Conservation (phyloP, 53 echinoderm and acorn worm genomes). For the Stichopus horrens region DNA sequence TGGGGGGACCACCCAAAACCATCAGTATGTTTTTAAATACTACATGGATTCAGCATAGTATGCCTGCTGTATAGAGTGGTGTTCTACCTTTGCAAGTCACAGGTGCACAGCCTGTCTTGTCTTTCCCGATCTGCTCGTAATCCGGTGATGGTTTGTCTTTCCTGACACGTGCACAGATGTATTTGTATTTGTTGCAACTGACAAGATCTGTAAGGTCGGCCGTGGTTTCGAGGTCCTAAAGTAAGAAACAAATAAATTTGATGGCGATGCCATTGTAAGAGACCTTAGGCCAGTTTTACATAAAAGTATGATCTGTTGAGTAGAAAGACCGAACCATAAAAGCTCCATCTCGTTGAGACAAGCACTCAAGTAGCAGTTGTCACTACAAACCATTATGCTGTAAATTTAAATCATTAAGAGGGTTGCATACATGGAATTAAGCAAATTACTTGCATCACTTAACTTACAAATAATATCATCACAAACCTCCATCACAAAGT, state of each 20-base stretch:
- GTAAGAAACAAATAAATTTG: not conserved
- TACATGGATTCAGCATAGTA: no score
- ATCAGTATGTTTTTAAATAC: no score
- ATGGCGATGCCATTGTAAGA: not conserved
- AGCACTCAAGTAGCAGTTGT: no score
- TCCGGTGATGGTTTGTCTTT: conserved; percentile 19
- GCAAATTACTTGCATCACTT: no score
- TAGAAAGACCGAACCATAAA: no score
- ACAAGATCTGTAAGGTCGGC: conserved; percentile 16
- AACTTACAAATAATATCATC: not conserved
- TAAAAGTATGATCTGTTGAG: no score
- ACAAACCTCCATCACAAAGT: conserved; percentile 44
- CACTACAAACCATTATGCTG: no score
- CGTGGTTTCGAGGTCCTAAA: not conserved
- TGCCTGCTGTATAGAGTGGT: not conserved
- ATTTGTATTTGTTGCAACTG: conserved; percentile 30
- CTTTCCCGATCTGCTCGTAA: conserved; percentile 27
- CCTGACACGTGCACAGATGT: conserved; percentile 28
- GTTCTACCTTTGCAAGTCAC: conserved; percentile 2
- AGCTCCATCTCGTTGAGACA: no score
- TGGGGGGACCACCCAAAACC: no score
- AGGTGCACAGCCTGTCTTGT: conserved; percentile 29
- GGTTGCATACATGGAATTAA: no score
- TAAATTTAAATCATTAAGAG: no score
- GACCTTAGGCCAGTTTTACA: no score